These are phyloP conservation scores for Phoxinus dragarum DNA, from an alignment of 2,797 vertebrate species.

Conservation along the genomic window DNA sequence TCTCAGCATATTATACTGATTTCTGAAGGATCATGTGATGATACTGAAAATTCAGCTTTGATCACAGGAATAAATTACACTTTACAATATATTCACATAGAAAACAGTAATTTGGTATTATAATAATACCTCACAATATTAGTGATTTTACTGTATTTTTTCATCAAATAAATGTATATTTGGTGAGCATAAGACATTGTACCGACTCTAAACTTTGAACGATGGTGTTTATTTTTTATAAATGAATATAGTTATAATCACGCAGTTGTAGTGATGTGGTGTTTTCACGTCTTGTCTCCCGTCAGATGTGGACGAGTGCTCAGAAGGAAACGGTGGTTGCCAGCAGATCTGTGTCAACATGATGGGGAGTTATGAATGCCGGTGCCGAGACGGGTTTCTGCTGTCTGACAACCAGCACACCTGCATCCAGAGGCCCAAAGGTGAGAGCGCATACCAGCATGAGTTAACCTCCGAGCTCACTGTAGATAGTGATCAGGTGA, in stretches of 20 bases:
- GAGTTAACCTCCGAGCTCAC: too few species aligned
- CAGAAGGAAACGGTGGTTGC: slow-evolving; percentile 94
- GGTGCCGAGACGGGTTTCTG: slow-evolving; percentile 96
- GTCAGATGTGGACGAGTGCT: slow-evolving; percentile 95
- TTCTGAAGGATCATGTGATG: neutral
- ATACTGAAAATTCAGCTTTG: neutral
- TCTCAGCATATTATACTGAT: too few species aligned
- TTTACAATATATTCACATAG: neutral
- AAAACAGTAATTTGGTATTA: neutral
- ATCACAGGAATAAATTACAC: neutral
- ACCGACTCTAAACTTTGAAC: neutral
- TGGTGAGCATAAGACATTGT: neutral
- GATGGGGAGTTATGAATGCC: slow-evolving; percentile 99
- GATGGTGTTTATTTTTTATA: too few species aligned
- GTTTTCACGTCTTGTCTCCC: neutral
- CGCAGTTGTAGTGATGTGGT: too few species aligned
- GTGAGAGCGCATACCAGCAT: slow-evolving; percentile 68
- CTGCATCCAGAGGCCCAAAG: slow-evolving; percentile 97
- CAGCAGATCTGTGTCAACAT: slow-evolving; percentile 98
- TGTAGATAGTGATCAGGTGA: too few species aligned
- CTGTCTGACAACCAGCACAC: slow-evolving; percentile 99
- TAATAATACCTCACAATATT: neutral
- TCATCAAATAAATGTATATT: neutral
- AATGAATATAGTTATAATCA: neutral
- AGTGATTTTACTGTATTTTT: neutral